phyloP scores from a whole-genome alignment of 2,113 vertebrate species.

The Muscicapa adusta region DNA sequence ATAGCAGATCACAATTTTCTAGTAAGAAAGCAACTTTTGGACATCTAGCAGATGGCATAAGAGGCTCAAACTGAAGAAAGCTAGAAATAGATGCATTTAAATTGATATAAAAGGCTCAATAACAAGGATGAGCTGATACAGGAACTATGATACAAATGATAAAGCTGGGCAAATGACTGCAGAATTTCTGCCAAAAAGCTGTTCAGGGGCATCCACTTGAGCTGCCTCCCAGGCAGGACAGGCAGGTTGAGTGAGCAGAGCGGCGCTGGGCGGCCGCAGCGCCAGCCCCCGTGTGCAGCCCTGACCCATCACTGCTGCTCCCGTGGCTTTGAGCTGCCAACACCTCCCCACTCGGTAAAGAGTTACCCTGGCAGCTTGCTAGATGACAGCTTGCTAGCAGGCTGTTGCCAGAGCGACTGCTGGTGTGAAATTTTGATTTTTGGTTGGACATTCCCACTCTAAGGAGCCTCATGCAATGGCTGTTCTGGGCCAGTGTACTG shows the following conservation, averaged over 20 bases:
- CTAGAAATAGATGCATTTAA: not conserved
- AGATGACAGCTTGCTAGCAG: constrained; percentile 7
- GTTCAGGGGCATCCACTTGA: not conserved
- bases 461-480: not conserved
- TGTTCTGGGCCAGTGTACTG: not conserved
- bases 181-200: constrained; percentile 24
- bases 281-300: not conserved
- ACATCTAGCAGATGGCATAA: not conserved
- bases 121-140: not conserved
- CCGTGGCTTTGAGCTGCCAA: not conserved
- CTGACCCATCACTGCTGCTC: not conserved
- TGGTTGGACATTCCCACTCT: not conserved
- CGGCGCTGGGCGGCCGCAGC: accelerated
- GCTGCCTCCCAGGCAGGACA: not conserved
- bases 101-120: not conserved
- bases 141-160: not conserved
- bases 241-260: accelerated
- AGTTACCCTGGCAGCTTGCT: constrained; percentile 24
- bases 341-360: not conserved
- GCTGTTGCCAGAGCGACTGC: not conserved
- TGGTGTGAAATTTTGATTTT: not conserved
- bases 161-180: not conserved
- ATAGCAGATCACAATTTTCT: not conserved
- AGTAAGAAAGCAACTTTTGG: not conserved
- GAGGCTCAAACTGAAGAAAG: not conserved